Base-by-base conservation (phyloP, 2,888 invertebrate species). In the Agrotis exclamationis region DNA sequence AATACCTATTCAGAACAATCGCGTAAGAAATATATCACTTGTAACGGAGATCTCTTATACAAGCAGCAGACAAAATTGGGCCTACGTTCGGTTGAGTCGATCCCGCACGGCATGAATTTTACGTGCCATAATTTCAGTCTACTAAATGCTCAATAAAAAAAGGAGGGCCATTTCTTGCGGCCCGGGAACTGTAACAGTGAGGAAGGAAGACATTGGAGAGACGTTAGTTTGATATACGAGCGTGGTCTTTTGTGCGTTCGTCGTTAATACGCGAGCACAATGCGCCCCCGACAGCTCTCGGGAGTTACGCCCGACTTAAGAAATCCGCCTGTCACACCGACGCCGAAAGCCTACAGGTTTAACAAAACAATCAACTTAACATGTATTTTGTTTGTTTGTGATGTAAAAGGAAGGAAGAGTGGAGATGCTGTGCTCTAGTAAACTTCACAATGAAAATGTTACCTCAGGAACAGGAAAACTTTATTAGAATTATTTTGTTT, bases 201-300 rank as follows among this genome's bases (percentile, higher is more conserved):
- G 95, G 95, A 95, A 95, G 95, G 95, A 96, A 96, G 96, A 95
- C 95, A 93, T 94, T 92, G 92, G 92, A 93, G 93, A 95, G 96
- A 95, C 95, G 95, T 95, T 94, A 94, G 95, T 95, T 95, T 96
- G 96, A 96, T 96, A 95, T 95, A 96, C 90, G 96, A 95, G 91
- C 93, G 88, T 86, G 89, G 90, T 89, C 95, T 93, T 95, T 96
- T 96, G 95, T 96, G 93, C 91, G 93, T 91, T 90, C 89, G 90
- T 93, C 95, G 95, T 94, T 95, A 96, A 94, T 95, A 93, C 92
- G 87, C 84, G 90, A 88, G 86, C 91, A 95, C 95, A 95, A 96
- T 95, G 95, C 91, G 84, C 87, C 73, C 85, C 88, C 90, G 93
- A 91, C 93, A 92, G 93, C 89, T 88, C 89, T 85, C 83, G 86